Evolutionary conservation across 2,113 vertebrate genomes (phyloP).

Genomic region (Murina feae): DNA sequence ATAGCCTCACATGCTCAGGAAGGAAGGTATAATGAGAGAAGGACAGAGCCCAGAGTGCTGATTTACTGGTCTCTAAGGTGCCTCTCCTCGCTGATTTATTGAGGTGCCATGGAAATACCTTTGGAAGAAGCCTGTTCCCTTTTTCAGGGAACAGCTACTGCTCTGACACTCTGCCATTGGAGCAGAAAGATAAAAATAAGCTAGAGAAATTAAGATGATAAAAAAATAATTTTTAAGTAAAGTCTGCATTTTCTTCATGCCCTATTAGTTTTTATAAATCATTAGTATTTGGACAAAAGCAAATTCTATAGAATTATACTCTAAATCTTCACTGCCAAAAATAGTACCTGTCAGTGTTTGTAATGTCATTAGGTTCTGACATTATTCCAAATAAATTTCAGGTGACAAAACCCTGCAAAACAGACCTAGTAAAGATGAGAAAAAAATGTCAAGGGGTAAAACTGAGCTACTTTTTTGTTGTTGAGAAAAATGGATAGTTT

Average conservation of each 20-base stretch:
- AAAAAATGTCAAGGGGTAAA: background rate
- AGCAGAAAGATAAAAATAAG: slow-evolving; percentile 36
- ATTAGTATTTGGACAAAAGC: slow-evolving; percentile 1
- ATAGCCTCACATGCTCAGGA: background rate
- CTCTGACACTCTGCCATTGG: slow-evolving; percentile 32
- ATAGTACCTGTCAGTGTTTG: background rate
- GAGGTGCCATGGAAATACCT: slow-evolving; percentile 34
- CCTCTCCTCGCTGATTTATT: slow-evolving; percentile 49
- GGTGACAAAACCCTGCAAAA: background rate
- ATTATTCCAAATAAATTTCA: background rate
- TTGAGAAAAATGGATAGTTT: background rate
- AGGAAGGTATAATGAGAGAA: background rate
- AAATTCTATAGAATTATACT: background rate
- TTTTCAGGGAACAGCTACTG: slow-evolving; percentile 50
- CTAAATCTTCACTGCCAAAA: background rate
- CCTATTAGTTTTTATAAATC: background rate
- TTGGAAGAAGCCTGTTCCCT: slow-evolving; percentile 41
- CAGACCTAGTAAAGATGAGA: background rate
- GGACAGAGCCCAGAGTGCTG: slow-evolving; percentile 12
- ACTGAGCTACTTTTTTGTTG: background rate
- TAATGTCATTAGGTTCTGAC: background rate
- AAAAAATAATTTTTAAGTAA: slow-evolving; percentile 30
- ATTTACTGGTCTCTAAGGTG: slow-evolving; percentile 37
- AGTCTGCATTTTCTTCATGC: background rate
- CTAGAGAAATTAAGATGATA: background rate